Evolutionary conservation across 1,140 invertebrate species (phyloP).

Genomic region (Ephestia elutella): DNA sequence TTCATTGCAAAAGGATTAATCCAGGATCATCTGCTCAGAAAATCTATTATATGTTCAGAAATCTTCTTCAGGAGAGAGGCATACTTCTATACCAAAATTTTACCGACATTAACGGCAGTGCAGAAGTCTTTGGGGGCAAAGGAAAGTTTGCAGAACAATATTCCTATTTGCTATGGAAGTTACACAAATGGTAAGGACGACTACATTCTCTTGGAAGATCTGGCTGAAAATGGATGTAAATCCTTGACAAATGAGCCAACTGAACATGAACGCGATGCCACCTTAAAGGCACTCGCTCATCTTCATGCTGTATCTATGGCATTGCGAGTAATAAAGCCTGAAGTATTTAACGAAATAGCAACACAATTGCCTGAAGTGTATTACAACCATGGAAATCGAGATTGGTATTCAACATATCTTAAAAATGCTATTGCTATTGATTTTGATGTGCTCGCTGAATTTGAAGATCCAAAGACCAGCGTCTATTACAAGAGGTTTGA

Average conservation of each 20-base stretch:
- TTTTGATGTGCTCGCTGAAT: slow-evolving; percentile 22
- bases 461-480: slow-evolving; percentile 25
- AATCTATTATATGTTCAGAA: slow-evolving; percentile 21
- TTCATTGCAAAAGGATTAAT: slow-evolving; percentile 35
- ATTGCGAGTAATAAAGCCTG: slow-evolving; percentile 27
- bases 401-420: slow-evolving; percentile 35
- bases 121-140: slow-evolving; percentile 30
- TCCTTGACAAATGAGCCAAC: slow-evolving; percentile 20
- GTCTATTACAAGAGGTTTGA: slow-evolving; percentile 37
- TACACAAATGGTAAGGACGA: slow-evolving; percentile 29
- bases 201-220: slow-evolving; percentile 39
- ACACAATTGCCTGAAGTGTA: slow-evolving; percentile 30
- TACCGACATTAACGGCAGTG: slow-evolving; percentile 25
- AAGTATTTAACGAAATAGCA: slow-evolving; percentile 25
- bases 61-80: slow-evolving; percentile 32
- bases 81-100: slow-evolving; percentile 28
- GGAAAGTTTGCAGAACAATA: slow-evolving; percentile 26
- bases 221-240: slow-evolving; percentile 22
- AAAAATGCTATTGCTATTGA: slow-evolving; percentile 30
- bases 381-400: slow-evolving; percentile 28
- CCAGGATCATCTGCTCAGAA: slow-evolving; percentile 24
- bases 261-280: slow-evolving; percentile 23
- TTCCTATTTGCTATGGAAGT: slow-evolving; percentile 32
- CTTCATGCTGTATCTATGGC: slow-evolving; percentile 37
- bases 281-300: slow-evolving; percentile 34